These are phyloP conservation scores for Drosophila birchii DNA, from an alignment of 2,888 invertebrate species.

Conservation along the genomic window DNA sequence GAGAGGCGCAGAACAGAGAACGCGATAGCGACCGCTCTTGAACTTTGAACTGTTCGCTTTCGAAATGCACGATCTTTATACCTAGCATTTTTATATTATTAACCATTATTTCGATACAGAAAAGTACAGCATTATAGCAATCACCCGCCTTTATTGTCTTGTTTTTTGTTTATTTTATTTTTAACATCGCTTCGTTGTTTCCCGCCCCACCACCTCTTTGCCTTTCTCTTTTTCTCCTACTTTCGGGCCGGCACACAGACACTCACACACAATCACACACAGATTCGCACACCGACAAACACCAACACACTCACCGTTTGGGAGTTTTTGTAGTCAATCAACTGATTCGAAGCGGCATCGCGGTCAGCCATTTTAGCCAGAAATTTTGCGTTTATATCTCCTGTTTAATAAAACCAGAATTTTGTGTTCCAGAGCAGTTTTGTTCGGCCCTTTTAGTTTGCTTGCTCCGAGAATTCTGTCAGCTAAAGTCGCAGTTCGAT, in stretches of 20 bases:
- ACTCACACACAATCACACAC: not conserved
- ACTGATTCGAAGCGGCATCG: constrained; percentile 88
- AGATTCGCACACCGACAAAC: not conserved
- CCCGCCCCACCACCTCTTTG: not conserved
- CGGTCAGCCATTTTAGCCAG: constrained; percentile 83
- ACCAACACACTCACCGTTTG: constrained; percentile 86
- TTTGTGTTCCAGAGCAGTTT: constrained; percentile 36
- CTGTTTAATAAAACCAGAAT: constrained; percentile 56
- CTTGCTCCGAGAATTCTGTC: constrained; percentile 51
- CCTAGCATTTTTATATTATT: constrained; percentile 8
- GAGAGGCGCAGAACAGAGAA: not conserved
- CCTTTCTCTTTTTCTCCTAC: constrained; percentile 13
- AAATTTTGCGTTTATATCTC: constrained; percentile 43
- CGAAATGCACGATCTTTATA: constrained; percentile 7
- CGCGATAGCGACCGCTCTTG: constrained; percentile 17
- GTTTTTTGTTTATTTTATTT: constrained; percentile 37
- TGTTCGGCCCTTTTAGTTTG: constrained; percentile 26
- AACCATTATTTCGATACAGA: no score
- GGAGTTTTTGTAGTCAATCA: constrained; percentile 87
- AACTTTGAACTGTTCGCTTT: constrained; percentile 37
- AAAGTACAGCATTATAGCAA: constrained; percentile 32
- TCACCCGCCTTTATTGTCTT: constrained; percentile 5
- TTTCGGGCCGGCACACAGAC: constrained; percentile 27
- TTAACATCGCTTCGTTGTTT: constrained; percentile 4
- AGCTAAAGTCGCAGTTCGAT: constrained; percentile 54